Percentiles rank a stretch among this genome's conserved stretches.
Evolutionary conservation across 92 coral and sea anemone genomes (phyloP).

Genomic region (Pocillopora meandrina): DNA sequence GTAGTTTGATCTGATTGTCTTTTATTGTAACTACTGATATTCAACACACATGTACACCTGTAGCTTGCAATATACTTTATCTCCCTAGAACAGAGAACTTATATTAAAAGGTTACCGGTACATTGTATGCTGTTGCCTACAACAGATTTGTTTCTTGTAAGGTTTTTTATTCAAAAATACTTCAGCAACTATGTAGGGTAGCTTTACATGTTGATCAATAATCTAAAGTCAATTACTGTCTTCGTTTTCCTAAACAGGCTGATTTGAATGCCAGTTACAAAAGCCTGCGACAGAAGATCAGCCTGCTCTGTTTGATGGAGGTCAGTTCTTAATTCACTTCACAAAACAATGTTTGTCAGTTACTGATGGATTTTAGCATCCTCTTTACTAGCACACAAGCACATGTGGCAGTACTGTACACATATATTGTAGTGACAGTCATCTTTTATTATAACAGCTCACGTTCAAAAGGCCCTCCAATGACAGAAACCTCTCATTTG

Average conservation of each 20-base stretch:
- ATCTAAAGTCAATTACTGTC: neutral
- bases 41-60: too few relatives aligned
- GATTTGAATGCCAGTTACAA: conserved; percentile 85
- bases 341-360: neutral
- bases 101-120: too few relatives aligned
- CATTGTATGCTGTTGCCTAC: too few relatives aligned
- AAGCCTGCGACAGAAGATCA: conserved; percentile 87
- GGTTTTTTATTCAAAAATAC: too few relatives aligned
- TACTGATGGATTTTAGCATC: neutral
- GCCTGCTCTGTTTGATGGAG: conserved; percentile 96
- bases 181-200: neutral
- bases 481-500: conserved; percentile 87
- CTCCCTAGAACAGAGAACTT: too few relatives aligned
- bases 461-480: conserved; percentile 94
- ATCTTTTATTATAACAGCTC: conserved; percentile 55
- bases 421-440: neutral
- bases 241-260: conserved; percentile 53
- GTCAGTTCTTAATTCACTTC: conserved; percentile 47
- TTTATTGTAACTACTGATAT: too few relatives aligned
- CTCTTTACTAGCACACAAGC: neutral
- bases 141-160: too few relatives aligned
- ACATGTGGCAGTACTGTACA: neutral
- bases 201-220: neutral
- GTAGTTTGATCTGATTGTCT: too few relatives aligned
- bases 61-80: too few relatives aligned